Evolutionary conservation across 2,888 invertebrate species (phyloP).

Genomic region (Vesta saturnalis): DNA sequence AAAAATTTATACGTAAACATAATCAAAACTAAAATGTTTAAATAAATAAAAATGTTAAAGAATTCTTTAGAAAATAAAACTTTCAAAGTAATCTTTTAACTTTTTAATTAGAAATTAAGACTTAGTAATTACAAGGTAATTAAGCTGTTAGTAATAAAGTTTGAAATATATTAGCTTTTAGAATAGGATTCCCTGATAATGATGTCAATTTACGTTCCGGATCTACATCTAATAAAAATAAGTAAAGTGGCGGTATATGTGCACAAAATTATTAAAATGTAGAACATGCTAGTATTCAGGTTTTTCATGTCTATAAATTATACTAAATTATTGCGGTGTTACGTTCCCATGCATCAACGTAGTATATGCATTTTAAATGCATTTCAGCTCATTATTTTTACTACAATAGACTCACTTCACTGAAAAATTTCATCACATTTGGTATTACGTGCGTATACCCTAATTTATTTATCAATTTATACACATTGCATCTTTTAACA

Average conservation of each 20-base stretch:
- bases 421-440: too few species aligned
- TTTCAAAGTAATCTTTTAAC: too few species aligned
- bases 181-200: background rate
- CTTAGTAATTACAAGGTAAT: too few species aligned
- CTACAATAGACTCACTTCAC: too few species aligned
- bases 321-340: background rate
- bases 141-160: background rate
- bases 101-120: too few species aligned
- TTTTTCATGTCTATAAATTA: background rate
- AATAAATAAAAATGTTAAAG: too few species aligned
- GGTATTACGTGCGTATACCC: too few species aligned
- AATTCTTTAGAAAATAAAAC: too few species aligned
- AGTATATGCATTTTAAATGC: background rate
- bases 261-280: background rate
- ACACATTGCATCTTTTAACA: too few species aligned
- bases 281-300: background rate
- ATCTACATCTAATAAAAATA: background rate
- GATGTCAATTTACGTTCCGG: background rate
- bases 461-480: too few species aligned
- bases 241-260: background rate
- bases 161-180: background rate
- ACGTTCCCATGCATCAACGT: background rate
- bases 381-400: background rate
- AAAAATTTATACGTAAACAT: too few species aligned
- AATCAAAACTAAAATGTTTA: too few species aligned